Evolutionary conservation across 2,888 invertebrate species (phyloP).

Genomic region (Melipona bicolor): DNA sequence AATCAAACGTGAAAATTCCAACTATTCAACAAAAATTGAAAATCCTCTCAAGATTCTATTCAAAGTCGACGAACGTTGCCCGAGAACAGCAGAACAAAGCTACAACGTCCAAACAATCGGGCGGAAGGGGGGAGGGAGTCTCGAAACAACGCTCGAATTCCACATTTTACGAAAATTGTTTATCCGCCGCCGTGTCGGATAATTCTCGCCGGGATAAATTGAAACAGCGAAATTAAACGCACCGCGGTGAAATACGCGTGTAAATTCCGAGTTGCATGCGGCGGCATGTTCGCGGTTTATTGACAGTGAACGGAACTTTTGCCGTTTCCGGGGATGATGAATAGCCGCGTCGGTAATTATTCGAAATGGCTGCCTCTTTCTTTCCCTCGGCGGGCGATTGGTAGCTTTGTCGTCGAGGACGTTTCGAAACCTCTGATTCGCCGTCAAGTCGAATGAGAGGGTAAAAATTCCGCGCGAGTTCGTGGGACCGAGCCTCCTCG

Average conservation of each 20-base stretch:
- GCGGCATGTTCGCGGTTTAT: conserved; percentile 50
- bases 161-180: not conserved
- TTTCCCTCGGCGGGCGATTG: conserved; percentile 59
- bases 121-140: too few species aligned
- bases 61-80: too few species aligned
- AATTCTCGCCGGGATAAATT: not conserved
- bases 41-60: too few species aligned
- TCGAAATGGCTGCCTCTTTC: conserved; percentile 63
- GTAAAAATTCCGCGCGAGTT: conserved; percentile 45
- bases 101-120: too few species aligned
- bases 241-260: not conserved
- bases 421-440: conserved; percentile 56
- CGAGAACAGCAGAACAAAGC: too few species aligned
- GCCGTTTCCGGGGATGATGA: conserved; percentile 70
- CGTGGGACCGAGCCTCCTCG: conserved; percentile 20
- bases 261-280: conserved; percentile 1
- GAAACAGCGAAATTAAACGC: conserved; percentile 11
- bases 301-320: conserved; percentile 73
- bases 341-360: conserved; percentile 74
- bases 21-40: too few species aligned
- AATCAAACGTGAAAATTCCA: too few species aligned
- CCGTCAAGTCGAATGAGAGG: conserved; percentile 56
- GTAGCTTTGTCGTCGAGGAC: conserved; percentile 61
- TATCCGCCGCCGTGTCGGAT: too few species aligned
- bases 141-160: too few species aligned